Conservation (phyloP, 1,140 invertebrate species). For the Chironomus striatipennis region DNA sequence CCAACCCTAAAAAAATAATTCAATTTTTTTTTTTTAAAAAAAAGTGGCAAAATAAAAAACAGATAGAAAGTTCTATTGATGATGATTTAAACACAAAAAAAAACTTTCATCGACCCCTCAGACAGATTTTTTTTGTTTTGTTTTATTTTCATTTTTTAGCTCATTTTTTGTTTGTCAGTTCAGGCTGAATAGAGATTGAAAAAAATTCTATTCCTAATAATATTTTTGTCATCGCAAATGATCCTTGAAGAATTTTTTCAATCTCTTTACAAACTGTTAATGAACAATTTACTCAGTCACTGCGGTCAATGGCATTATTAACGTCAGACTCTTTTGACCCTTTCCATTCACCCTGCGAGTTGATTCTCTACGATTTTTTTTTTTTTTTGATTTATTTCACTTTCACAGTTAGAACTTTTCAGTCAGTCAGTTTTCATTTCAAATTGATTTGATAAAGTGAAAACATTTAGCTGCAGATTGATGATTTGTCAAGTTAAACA, state of each 20-base stretch:
- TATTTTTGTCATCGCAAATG: background rate
- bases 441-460: background rate
- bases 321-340: background rate
- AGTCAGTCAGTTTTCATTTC: no score
- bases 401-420: no score
- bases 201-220: no score
- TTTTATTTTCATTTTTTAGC: background rate
- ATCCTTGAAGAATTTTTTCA: background rate
- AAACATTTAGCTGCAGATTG: background rate
- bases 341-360: background rate
- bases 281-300: background rate
- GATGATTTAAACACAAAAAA: background rate
- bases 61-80: no score
- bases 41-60: background rate
- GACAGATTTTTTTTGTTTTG: background rate
- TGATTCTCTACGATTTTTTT: no score
- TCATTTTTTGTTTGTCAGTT: background rate
- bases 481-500: no score
- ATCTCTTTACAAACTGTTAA: constrained; percentile 9
- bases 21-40: background rate
- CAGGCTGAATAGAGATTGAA: background rate
- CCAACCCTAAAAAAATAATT: constrained; percentile 10
- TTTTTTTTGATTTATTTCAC: background rate
- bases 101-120: constrained; percentile 7
- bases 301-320: constrained; percentile 17